Evolutionary conservation across 2,113 vertebrate species (phyloP).

Genomic region (Bolborhynchus lineola): DNA sequence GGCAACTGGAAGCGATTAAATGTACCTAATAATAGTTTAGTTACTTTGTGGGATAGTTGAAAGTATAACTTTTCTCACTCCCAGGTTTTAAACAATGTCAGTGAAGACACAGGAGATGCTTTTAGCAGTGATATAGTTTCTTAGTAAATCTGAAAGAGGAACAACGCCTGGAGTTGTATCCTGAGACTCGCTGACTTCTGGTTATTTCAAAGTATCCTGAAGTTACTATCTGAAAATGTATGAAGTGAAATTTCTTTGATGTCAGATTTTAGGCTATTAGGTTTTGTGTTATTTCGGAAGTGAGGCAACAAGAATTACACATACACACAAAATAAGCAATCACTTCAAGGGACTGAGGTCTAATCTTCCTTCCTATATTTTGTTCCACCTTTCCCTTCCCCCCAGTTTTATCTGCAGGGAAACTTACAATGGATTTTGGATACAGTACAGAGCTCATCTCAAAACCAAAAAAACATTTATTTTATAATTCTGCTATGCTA

Average conservation of each 20-base stretch:
- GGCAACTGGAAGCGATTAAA: neutral
- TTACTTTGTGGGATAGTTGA: neutral
- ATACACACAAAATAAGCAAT: neutral
- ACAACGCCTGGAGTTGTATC: fast-evolving
- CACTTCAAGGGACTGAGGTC: neutral
- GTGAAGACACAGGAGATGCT: neutral
- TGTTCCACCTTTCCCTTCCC: neutral
- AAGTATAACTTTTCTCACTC: neutral
- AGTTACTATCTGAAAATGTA: neutral
- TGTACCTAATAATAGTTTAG: neutral
- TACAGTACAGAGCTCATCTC: fast-evolving
- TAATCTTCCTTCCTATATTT: neutral
- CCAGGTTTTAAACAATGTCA: neutral
- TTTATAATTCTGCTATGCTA: neutral
- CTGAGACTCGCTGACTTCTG: neutral
- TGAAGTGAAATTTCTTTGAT: neutral
- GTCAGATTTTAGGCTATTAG: neutral
- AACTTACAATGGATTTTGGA: neutral
- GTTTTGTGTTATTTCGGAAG: neutral
- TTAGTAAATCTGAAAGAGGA: neutral
- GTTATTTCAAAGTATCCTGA: neutral
- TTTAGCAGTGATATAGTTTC: neutral
- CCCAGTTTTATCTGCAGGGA: neutral
- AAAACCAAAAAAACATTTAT: neutral
- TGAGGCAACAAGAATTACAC: neutral